Base-by-base conservation (phyloP, 1,140 invertebrate genomes). In the Pseudomyrmex gracilis region DNA sequence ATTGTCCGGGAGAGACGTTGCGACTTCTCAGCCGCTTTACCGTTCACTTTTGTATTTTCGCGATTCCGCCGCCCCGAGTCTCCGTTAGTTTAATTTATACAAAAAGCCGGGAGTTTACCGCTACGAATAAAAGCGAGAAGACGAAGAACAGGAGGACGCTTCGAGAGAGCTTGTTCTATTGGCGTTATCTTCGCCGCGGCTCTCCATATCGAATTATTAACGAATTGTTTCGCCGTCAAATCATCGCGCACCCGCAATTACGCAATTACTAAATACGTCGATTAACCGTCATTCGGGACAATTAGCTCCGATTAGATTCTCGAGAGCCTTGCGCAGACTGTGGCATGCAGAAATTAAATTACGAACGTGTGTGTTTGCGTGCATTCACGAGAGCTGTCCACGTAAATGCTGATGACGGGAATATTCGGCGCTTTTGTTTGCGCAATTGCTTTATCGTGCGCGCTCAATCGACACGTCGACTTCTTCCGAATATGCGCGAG, bases 61-160 rank as follows among this genome's bases (percentile, higher is more conserved):
- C 66, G 53, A 70, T 60, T 60, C 24, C 66, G 20, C 45, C 64
- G 45, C 20, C 1, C 22, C 1, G n/a, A 3, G 17, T 34, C 13
- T 47, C 76, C 76, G 76, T 71, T 80, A 80, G 76, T 80, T 80
- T 71, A 80, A 80, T 80, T 80, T 80, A 80, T 71, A 80, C 76
- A 80, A 80, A 80, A 80, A 80, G 53, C 43, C 76, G 66, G 66
- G 53, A 60, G n/a, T 80, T 60, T 80, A 80, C 76, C 76, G 76
- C 76, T 80, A 80, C 66, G 53, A 58, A 34, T 22, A 57, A 82
- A 82, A 49, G 66, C 47, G 60, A 49, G 73, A 51, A 58, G 68
- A 67, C 34, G 63, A 17, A 24, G 63, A 12, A 24, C 34, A 49
- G 17, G 55, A 55, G 45, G 55, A 82, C 47, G 77, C 13, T 58